Conservation (phyloP, 2,113 vertebrate species). For the Channa argus region DNA sequence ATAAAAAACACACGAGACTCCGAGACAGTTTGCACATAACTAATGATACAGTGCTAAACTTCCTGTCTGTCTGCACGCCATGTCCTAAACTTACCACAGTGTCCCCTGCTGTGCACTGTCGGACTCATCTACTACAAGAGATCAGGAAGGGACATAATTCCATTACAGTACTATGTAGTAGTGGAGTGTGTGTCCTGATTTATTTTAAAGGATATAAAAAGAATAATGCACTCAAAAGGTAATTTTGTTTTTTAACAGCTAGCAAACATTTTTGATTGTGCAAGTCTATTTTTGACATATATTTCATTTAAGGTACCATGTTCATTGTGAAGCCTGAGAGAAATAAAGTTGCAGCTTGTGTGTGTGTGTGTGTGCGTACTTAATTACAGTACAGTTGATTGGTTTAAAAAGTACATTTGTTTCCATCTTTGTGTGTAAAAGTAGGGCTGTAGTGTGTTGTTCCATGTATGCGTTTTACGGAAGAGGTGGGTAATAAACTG, state of each 20-base stretch:
- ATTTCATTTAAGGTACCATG: background rate
- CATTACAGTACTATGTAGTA: conserved; percentile 17
- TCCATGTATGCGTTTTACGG: background rate
- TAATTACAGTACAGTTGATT: conserved; percentile 11
- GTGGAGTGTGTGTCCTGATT: conserved; percentile 4
- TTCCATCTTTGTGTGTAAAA: background rate
- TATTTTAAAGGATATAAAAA: conserved; percentile 28
- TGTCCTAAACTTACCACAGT: conserved; percentile 20
- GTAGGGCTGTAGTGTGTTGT: background rate
- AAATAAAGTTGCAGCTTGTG: background rate
- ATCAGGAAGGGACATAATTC: conserved; percentile 24
- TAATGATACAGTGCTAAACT: background rate
- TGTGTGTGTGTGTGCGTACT: background rate
- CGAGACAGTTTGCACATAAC: too few relatives aligned
- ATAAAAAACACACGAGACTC: too few relatives aligned
- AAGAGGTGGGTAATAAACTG: conserved; percentile 73
- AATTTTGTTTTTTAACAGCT: background rate
- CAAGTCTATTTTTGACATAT: background rate
- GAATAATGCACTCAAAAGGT: conserved; percentile 1
- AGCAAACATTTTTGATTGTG: background rate
- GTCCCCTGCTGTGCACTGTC: conserved; percentile 10
- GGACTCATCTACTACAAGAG: conserved; percentile 10
- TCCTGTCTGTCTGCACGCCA: background rate
- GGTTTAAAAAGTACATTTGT: conserved; percentile 1
- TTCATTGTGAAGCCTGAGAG: conserved; percentile 8